Conservation (phyloP, 2,797 vertebrate genomes). For the Hemitrygon akajei region DNA sequence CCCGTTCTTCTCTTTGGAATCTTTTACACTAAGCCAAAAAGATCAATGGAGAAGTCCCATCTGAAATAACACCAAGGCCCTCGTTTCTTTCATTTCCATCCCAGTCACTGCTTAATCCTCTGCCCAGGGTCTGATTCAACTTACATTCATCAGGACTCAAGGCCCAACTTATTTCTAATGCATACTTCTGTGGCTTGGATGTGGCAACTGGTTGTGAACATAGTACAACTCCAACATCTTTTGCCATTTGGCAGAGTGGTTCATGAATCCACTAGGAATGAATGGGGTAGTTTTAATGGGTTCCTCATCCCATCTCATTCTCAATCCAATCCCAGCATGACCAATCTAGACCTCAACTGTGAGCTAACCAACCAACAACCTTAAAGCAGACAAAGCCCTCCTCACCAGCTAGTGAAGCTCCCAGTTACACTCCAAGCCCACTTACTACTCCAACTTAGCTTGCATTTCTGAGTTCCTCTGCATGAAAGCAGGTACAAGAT, state of each 20-base stretch:
- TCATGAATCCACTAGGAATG: background rate
- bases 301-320: background rate
- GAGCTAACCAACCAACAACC: background rate
- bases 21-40: background rate
- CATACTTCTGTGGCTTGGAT: background rate
- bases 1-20: background rate
- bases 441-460: background rate
- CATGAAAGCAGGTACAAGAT: background rate
- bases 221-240: background rate
- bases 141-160: too few relatives aligned
- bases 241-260: background rate
- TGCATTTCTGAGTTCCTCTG: background rate
- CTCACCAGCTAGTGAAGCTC: background rate
- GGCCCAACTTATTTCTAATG: too few relatives aligned
- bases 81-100: background rate
- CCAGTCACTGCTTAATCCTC: background rate
- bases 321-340: too few relatives aligned
- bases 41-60: too few relatives aligned
- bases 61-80: background rate
- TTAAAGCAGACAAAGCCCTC: background rate
- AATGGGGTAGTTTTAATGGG: background rate
- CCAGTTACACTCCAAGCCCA: background rate
- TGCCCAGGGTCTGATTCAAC: background rate
- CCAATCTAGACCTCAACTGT: background rate
- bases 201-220: background rate